Conservation (phyloP, 2,797 vertebrate species). For the Urophycis tenuis region DNA sequence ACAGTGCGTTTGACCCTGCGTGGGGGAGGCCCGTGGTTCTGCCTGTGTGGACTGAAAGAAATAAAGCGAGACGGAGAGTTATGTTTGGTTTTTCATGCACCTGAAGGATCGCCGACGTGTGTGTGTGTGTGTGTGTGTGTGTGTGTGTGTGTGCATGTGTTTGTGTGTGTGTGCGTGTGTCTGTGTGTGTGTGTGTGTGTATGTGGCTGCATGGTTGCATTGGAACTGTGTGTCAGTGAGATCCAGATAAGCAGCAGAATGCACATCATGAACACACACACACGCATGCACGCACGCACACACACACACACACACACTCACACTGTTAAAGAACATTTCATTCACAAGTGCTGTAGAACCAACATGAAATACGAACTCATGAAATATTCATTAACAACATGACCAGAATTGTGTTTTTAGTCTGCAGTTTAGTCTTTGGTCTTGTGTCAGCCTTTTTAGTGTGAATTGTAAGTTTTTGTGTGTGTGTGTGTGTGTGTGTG, state of each 20-base stretch:
- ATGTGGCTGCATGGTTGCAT: not conserved
- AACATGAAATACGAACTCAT: conserved; percentile 51
- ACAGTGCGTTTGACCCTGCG: conserved; percentile 40
- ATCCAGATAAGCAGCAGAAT: conserved; percentile 27
- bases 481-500: conserved; percentile 20
- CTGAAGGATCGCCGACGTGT: not conserved
- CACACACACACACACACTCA: not conserved
- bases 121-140: conserved; percentile 3
- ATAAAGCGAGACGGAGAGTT: not conserved
- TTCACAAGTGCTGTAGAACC: conserved; percentile 35
- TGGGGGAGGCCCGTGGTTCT: not conserved
- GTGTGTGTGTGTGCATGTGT: not conserved
- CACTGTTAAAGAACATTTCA: conserved; percentile 36
- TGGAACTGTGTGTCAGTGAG: not conserved
- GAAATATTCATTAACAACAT: conserved; percentile 55
- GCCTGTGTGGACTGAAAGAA: not conserved
- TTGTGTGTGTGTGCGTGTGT: conserved; percentile 6
- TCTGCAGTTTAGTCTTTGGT: conserved; percentile 39
- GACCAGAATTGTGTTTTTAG: conserved; percentile 43
- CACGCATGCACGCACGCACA: not conserved
- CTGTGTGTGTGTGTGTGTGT: conserved; percentile 2
- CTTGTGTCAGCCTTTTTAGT: not conserved
- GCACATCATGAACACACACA: conserved; percentile 4
- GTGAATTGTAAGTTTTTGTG: not conserved
- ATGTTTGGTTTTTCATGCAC: not conserved